phyloP scores from a whole-genome alignment of 2,113 vertebrate species.

The Balaeniceps rex region DNA sequence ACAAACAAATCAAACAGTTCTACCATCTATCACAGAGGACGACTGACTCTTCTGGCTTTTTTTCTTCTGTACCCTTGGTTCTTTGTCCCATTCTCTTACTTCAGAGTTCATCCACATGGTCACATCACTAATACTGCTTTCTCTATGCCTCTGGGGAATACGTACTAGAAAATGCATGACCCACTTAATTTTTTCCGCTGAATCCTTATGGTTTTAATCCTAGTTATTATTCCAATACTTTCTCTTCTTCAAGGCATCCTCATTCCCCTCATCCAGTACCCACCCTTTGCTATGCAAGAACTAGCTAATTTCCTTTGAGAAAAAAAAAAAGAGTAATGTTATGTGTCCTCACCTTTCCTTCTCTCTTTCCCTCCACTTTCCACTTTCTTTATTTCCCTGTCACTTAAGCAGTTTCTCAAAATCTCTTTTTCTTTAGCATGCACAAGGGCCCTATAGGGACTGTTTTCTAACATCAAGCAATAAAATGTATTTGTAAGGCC shows the following conservation, averaged over 20 bases:
- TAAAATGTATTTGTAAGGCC: background rate
- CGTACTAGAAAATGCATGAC: background rate
- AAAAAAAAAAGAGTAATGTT: background rate
- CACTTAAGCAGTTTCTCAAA: background rate
- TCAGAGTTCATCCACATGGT: background rate
- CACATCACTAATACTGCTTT: background rate
- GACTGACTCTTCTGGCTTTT: background rate
- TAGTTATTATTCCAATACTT: background rate
- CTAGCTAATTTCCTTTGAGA: background rate
- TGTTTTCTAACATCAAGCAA: background rate
- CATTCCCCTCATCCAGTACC: background rate
- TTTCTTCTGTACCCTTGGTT: background rate
- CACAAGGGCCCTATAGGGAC: background rate
- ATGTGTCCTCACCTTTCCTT: background rate
- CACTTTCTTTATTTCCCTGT: background rate
- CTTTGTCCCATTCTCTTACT: background rate
- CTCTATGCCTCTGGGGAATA: background rate
- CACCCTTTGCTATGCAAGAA: background rate
- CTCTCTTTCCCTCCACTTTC: background rate
- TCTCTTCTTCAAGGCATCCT: background rate
- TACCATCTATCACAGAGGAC: background rate
- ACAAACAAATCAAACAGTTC: background rate
- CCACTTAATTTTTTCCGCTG: background rate
- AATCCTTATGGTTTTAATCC: background rate
- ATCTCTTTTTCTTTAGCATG: background rate